These are phyloP conservation scores for Lycopodina hypogea DNA, from an alignment of 37 sponge, comb jelly and placozoan species.

Conservation along the genomic window DNA sequence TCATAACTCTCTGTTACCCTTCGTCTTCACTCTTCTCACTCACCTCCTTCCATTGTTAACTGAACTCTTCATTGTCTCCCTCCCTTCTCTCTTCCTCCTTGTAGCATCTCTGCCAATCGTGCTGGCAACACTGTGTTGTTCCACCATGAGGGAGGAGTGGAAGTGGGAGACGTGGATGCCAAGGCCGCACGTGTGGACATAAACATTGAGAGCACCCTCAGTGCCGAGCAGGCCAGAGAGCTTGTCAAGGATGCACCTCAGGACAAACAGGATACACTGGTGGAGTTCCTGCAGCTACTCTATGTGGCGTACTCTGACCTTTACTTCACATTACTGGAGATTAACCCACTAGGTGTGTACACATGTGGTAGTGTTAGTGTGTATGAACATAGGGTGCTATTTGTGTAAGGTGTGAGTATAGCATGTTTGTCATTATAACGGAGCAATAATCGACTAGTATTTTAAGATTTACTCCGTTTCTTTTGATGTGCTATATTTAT, in stretches of 20 bases:
- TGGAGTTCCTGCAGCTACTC: slow-evolving; percentile 71
- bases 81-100: background rate
- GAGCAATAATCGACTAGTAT: background rate
- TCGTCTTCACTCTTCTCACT: too few relatives aligned
- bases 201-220: slow-evolving; percentile 38
- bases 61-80: background rate
- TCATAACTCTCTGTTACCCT: too few relatives aligned
- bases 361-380: background rate
- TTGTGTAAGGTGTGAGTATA: background rate
- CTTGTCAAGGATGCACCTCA: slow-evolving; percentile 32
- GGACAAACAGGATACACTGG: slow-evolving; percentile 58
- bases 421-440: background rate
- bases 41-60: background rate
- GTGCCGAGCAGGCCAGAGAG: slow-evolving; percentile 44
- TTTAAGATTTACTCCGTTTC: background rate
- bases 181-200: slow-evolving; percentile 68
- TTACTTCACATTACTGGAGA: slow-evolving; percentile 94
- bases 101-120: slow-evolving; percentile 78
- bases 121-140: slow-evolving; percentile 85
- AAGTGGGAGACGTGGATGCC: slow-evolving; percentile 90
- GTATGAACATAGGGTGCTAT: background rate
- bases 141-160: slow-evolving; percentile 91
- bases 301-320: slow-evolving; percentile 85
- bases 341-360: slow-evolving; percentile 89
- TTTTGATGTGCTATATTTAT: background rate